Evolutionary conservation across 1,140 invertebrate species (phyloP).

Genomic region (Leptopilina boulardi): DNA sequence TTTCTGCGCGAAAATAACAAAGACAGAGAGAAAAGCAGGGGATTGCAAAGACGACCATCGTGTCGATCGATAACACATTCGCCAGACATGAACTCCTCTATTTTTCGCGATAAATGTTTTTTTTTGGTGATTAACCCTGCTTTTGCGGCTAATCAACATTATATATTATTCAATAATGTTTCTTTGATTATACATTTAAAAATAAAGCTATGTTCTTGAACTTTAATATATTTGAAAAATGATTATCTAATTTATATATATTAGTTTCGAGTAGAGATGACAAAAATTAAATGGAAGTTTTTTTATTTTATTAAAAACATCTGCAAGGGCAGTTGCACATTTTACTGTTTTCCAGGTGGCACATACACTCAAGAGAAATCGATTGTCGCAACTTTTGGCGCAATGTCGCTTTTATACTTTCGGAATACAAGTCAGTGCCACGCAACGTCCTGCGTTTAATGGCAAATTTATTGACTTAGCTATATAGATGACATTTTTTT

Average conservation of each 20-base stretch:
- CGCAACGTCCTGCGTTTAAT: slow-evolving; percentile 1
- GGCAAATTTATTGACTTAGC: background rate
- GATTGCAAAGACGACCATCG: background rate
- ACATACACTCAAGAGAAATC: slow-evolving; percentile 14
- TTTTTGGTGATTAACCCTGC: slow-evolving; percentile 37
- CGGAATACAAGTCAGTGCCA: slow-evolving; percentile 1
- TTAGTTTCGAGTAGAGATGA: too few species aligned
- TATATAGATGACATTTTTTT: background rate
- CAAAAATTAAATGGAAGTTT: too few species aligned
- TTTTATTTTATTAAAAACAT: background rate
- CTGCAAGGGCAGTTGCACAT: background rate
- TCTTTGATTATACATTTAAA: too few species aligned
- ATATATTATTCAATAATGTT: background rate
- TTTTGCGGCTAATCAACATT: background rate
- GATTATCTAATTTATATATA: too few species aligned
- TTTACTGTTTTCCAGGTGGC: slow-evolving; percentile 3
- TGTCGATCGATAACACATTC: background rate
- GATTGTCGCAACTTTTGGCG: slow-evolving; percentile 26
- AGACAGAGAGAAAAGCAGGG: background rate
- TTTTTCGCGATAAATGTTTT: slow-evolving; percentile 38
- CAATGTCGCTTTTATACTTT: slow-evolving; percentile 6
- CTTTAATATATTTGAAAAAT: too few species aligned
- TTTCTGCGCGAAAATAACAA: background rate
- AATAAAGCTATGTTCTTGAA: too few species aligned
- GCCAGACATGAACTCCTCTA: slow-evolving; percentile 36